Base-by-base conservation (phyloP, 2,888 invertebrate genomes). In the Plebejus argus region DNA sequence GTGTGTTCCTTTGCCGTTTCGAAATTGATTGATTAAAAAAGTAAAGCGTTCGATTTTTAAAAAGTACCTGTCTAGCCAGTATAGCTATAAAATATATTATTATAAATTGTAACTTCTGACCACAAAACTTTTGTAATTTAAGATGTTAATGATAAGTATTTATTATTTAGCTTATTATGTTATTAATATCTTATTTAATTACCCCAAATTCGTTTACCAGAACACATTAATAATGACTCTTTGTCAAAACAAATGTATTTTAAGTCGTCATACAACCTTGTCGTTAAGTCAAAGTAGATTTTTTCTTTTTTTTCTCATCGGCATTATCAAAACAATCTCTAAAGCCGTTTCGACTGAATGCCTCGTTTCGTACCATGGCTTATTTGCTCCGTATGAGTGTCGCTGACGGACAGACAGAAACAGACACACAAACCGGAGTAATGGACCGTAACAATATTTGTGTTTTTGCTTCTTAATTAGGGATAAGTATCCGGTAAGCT, bases 401-500 rank as follows among this genome's bases (percentile, higher is more conserved):
- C 82, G 80, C 81, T 83, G 86, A 85, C 85, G 83, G 84, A 86
- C 85, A 83, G 82, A 83, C 86, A 83, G 84, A 86, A 84, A 84
- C 78, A 81, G 80, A 82, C 86, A 85, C 82, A 82, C 82, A 85
- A 76, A 78, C 86, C 87, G 86, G 79, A 79, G 86, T 86, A 90
- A 92, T 91, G 89, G 87, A 78, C 86, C 92, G 89, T 88, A 87
- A 88, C 90, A 86, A 83, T 85, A 85, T 85, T 85, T 85, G 87
- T 87, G 89, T 88, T 89, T 89, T 87, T 85, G 85, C 84, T 88
- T 90, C 89, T 91, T 93, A 91, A 93, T 92, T 92, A 89, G 90
- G 87, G 87, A 88, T 90, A 92, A 90, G 89, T 91, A 93, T 86
- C 86, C 84, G 84, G 84, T 82, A 82, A 80, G 76, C 61, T 81